Evolutionary conservation across 2,888 invertebrate species (phyloP), one percentile per base, ranked within the genome.

Genomic region (Drosophila cracens): DNA sequence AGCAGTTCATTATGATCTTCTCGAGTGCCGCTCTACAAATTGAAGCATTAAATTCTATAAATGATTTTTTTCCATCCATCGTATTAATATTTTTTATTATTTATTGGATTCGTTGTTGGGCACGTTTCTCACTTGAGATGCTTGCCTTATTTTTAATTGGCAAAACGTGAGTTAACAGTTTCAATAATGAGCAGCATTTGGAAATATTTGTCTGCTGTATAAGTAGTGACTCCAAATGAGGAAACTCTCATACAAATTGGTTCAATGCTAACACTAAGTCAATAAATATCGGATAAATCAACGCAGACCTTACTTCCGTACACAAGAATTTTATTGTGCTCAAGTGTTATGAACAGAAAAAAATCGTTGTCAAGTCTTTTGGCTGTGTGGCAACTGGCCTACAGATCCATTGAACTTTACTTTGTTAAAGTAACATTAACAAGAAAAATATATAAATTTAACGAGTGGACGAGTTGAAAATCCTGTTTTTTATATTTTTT

Each of bases 131-230:
- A 48, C 75, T 86, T 59, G 73, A 86, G 86, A 83, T 77, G 70
- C 74, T 87, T 68, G 70, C 59, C 70, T 72, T 67, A 33, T n/a
- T 43, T 64, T 76, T 87, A 87, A 88, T 88, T 88, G 90, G 74
- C 56, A 79, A 79, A 88, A 79, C 87, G 87, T 88, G 87, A 90
- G 79, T 90, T 74, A 85, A 90, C 87, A 89, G 59, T 80, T 86
- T 87, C 68, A 46, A 59, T 87, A 85, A 87, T 82, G 78, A 87
- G 31, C 67, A 48, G 82, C 74, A 66, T 70, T 69, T 70, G 73
- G 69, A 70, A 64, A 78, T 77, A 70, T 69, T 71, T 75, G 58
- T 77, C 60, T 48, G 61, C 59, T 33, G 49, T 51, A 53, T 70
- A 69, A 54, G 52, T 63, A 54, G 13, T 27, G 57, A 31, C 38